A percentile compares a stretch with the other conserved stretches of the same genome.
These are phyloP conservation scores for Urocyon cinereoargenteus DNA, from an alignment of 2,797 vertebrate genomes.

Conservation along the genomic window DNA sequence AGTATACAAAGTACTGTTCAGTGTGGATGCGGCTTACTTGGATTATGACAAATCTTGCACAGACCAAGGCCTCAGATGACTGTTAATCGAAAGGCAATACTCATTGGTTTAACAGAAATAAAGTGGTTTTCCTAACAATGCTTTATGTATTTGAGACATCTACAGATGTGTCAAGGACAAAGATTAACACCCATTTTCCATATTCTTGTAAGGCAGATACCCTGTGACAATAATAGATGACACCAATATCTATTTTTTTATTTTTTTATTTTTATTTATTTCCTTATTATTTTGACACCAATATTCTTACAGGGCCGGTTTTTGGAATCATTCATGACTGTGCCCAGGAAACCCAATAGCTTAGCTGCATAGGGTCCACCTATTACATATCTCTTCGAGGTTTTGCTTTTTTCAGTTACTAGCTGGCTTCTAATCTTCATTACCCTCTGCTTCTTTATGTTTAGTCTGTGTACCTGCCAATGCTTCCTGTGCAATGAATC, in stretches of 20 bases:
- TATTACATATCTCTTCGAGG: background rate
- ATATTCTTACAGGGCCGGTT: background rate
- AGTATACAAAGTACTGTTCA: background rate
- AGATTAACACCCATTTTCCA: background rate
- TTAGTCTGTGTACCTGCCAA: background rate
- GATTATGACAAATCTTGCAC: background rate
- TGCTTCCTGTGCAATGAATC: background rate
- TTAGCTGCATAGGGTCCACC: background rate
- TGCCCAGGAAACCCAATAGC: background rate
- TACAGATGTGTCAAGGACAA: background rate
- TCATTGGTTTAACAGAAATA: slow-evolving; percentile 12
- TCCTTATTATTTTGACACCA: no score
- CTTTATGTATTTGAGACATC: background rate
- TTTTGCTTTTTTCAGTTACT: background rate
- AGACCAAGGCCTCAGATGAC: background rate
- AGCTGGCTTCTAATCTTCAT: background rate
- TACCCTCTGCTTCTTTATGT: background rate
- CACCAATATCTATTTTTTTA: accelerated
- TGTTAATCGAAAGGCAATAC: background rate
- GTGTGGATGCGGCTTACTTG: background rate
- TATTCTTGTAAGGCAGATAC: background rate
- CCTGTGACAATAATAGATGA: background rate
- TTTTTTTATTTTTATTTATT: no score
- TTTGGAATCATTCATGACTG: background rate
- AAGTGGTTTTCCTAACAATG: slow-evolving; percentile 15